Evolutionary conservation across 1,140 invertebrate species (phyloP).

Genomic region (Melipona quadrifasciata): DNA sequence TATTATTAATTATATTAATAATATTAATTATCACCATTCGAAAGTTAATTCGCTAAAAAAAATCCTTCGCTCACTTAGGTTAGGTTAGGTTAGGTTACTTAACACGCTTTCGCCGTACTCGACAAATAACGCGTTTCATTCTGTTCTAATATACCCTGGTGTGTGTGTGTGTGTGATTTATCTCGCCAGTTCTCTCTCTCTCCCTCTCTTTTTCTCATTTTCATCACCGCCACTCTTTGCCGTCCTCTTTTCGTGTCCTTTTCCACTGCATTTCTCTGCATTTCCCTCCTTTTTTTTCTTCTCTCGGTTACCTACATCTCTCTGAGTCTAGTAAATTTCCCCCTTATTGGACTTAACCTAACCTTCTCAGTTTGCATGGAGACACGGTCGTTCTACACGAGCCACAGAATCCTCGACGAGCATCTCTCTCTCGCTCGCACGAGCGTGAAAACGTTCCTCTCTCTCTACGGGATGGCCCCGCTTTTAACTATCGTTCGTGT

Average conservation of each 20-base stretch:
- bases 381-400: background rate
- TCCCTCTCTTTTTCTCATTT: background rate
- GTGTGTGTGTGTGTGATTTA: too few relatives aligned
- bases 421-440: too few relatives aligned
- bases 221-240: background rate
- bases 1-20: too few relatives aligned
- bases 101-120: background rate
- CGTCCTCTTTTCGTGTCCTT: background rate
- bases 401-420: background rate
- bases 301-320: background rate
- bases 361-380: background rate
- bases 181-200: background rate
- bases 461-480: background rate
- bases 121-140: slow-evolving; percentile 1
- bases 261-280: background rate
- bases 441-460: background rate
- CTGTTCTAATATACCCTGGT: background rate
- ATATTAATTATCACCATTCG: too few relatives aligned
- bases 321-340: slow-evolving; percentile 26
- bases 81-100: background rate
- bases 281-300: background rate
- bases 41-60: slow-evolving; percentile 9
- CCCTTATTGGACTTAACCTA: background rate
- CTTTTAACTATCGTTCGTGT: background rate
- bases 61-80: background rate